Base-by-base conservation (phyloP, 2,113 vertebrate species). In the Neolamprologus variostigma region DNA sequence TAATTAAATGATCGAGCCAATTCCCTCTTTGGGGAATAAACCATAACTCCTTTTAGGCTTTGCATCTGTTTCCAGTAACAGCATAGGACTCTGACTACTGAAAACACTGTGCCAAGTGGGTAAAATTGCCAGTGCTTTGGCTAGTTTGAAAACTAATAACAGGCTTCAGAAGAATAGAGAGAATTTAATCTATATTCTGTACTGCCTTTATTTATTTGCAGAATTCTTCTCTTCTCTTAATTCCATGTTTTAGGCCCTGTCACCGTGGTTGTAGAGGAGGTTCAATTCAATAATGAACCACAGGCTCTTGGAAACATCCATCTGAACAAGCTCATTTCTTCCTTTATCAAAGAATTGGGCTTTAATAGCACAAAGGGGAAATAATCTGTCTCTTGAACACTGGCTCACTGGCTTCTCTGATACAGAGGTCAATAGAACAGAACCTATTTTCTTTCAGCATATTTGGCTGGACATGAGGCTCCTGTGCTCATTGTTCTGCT, bases 1-100 rank as follows among this genome's bases (percentile, higher is more conserved):
- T 84, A 91, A 90, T 87, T 35, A 86, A 73, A 81, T 79, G 81
- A 88, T 85, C 82, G 54, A 89, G 81, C 26, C 4, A 3, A 68
- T 82, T 80, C 73, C 53, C 86, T 81, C 10, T 57, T 73, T 10
- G 79, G 80, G 47, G 51, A 89, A 76, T 78, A 83, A 86, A 90
- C 71, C 33, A 11, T 78, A 85, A 33, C 33, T 91, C 90, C 83
- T 83, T 83, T 8, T 26, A 63, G 66, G 47, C 78, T 88, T 85
- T 86, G 86, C 81, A 86, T 89, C 81, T 89, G 84, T 83, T 57
- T 80, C 51, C 16, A 55, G 21, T 14, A 68, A 86, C 81, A 55
- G 35, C 54, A 87, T 21, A 55, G n/a, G 19, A 79, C 19, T 16
- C 66, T 45, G 68, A 45, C 40, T 0, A 33, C 21, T 78, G 33